phyloP scores from a whole-genome alignment of 2,113 vertebrate genomes.

The Murina feae region DNA sequence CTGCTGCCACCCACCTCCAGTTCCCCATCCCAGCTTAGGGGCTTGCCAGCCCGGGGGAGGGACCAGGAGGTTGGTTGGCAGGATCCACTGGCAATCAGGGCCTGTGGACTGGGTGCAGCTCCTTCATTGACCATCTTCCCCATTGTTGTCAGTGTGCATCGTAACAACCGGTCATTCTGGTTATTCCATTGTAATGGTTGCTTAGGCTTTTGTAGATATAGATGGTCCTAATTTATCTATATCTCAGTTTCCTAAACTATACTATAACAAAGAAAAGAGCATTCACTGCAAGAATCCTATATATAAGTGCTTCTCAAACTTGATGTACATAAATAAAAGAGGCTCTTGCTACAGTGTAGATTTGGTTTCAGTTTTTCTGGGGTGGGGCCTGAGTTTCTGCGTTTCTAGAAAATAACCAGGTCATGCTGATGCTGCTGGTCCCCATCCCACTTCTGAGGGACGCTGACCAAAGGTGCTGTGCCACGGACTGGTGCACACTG shows the following conservation, averaged over 20 bases:
- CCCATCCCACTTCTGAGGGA: fast-evolving
- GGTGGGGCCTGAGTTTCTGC: neutral
- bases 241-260: neutral
- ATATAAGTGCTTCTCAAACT: neutral
- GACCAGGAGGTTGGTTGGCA: too few relatives aligned
- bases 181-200: too few relatives aligned
- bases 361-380: neutral
- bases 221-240: neutral
- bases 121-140: too few relatives aligned
- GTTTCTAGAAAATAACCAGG: neutral
- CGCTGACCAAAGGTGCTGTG: fast-evolving
- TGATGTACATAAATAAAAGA: neutral
- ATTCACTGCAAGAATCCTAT: neutral
- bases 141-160: too few relatives aligned
- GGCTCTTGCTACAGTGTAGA: neutral
- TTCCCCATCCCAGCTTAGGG: too few relatives aligned
- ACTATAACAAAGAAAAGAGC: neutral
- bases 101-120: too few relatives aligned
- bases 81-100: too few relatives aligned
- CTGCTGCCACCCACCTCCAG: too few relatives aligned
- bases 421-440: too few relatives aligned
- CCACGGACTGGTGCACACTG: fast-evolving
- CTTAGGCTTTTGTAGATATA: too few relatives aligned
- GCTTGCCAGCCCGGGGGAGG: too few relatives aligned
- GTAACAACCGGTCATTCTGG: too few relatives aligned